These are phyloP conservation scores for Reticulitermes speratus DNA, from an alignment of 1,140 invertebrate genomes.

Conservation along the genomic window DNA sequence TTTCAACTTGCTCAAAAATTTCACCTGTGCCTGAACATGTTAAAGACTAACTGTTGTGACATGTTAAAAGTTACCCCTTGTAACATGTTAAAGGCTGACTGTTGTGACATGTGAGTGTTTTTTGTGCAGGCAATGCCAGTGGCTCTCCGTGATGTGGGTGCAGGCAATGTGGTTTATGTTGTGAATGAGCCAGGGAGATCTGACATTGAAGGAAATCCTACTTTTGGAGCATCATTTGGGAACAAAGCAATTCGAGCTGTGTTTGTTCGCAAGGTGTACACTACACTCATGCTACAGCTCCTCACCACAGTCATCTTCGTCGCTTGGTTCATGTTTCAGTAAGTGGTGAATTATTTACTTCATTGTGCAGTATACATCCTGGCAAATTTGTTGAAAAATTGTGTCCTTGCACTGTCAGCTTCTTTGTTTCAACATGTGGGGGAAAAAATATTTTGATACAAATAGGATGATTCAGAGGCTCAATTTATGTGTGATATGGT, in stretches of 20 bases:
- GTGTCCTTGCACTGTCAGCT: no score
- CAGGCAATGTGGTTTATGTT: background rate
- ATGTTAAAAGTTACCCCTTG: no score
- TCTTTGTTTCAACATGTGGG: no score
- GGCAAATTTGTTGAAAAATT: no score
- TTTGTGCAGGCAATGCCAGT: background rate
- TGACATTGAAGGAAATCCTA: background rate
- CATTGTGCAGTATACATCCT: no score
- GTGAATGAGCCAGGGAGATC: background rate
- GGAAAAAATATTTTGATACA: no score
- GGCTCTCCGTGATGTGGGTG: background rate
- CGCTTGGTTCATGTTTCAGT: conserved; percentile 43
- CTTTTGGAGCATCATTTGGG: conserved; percentile 24
- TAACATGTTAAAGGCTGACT: no score
- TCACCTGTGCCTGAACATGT: no score
- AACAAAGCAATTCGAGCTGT: conserved; percentile 22
- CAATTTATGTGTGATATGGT: no score
- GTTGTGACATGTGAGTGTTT: background rate
- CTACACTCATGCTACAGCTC: conserved; percentile 42
- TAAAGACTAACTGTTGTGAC: no score
- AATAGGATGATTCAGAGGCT: no score
- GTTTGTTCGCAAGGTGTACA: conserved; percentile 45
- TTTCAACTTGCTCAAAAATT: no score
- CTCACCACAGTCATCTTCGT: conserved; percentile 41
- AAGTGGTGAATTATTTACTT: conserved; percentile 29